Conservation (phyloP, 2,797 vertebrate species). For the Peromyscus attwateri region DNA sequence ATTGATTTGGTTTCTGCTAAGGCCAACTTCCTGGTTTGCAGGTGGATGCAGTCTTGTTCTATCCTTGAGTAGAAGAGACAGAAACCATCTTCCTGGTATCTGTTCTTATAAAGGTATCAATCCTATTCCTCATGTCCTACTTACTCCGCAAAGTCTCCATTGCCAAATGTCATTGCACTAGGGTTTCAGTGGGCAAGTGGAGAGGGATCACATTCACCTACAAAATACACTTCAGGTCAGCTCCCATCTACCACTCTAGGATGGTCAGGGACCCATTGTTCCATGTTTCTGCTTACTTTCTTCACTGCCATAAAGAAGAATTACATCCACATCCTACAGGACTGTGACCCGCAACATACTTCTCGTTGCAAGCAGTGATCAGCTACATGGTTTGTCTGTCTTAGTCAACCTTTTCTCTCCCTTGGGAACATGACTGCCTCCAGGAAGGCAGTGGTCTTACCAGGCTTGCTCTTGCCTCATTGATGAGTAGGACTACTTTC, state of each 20-base stretch:
- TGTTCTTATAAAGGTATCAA: constrained; percentile 26
- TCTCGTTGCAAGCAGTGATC: not conserved
- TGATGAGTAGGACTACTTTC: constrained; percentile 22
- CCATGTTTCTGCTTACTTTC: not conserved
- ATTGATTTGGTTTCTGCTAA: not conserved
- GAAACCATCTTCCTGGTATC: not conserved
- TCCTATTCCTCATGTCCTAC: not conserved
- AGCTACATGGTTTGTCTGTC: not conserved
- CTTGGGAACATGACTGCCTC: not conserved
- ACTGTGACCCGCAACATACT: not conserved
- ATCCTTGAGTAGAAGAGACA: not conserved
- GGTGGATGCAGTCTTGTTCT: not conserved
- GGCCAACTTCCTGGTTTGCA: not conserved
- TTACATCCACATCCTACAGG: no score
- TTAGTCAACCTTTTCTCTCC: not conserved
- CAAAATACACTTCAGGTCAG: not conserved
- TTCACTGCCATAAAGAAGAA: not conserved
- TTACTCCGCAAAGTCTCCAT: not conserved
- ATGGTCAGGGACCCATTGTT: no score
- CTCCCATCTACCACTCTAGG: not conserved
- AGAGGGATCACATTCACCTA: not conserved
- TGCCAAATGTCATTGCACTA: not conserved
- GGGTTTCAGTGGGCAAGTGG: not conserved
- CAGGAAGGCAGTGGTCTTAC: not conserved
- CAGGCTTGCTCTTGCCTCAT: constrained; percentile 13